Conservation (phyloP, 1,140 invertebrate genomes). For the Nasonia giraulti region DNA sequence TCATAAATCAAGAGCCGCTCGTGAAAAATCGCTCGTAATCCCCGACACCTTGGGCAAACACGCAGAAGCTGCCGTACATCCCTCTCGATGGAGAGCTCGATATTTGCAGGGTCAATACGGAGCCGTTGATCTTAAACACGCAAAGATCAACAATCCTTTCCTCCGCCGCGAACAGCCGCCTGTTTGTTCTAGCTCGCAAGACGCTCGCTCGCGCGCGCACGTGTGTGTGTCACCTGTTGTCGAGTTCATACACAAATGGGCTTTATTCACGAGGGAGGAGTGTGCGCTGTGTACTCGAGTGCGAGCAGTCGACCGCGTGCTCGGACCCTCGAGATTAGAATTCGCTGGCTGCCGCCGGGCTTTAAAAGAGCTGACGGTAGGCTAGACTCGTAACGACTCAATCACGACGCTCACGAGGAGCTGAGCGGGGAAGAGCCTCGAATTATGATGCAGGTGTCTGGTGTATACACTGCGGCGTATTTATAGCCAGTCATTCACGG, state of each 20-base stretch:
- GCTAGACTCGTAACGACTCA: too few species aligned
- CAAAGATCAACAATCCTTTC: constrained; percentile 29
- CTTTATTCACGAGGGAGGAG: constrained; percentile 23
- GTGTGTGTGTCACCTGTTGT: constrained; percentile 44
- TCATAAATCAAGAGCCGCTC: background rate
- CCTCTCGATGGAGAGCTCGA: constrained; percentile 10
- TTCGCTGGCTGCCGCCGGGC: background rate
- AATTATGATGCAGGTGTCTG: background rate
- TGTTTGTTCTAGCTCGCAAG: background rate
- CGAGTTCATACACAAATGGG: constrained; percentile 28
- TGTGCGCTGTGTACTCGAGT: background rate
- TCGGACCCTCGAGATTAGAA: constrained; percentile 30
- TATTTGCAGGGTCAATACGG: constrained; percentile 11
- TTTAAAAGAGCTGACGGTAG: background rate
- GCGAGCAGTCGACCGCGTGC: background rate
- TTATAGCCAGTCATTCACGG: constrained; percentile 7
- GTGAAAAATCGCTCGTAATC: background rate
- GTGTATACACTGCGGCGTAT: background rate
- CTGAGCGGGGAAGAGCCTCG: background rate
- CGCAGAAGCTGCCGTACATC: background rate
- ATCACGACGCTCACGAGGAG: background rate
- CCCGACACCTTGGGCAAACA: background rate
- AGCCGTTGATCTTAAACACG: constrained; percentile 17
- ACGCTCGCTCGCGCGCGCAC: too few species aligned
- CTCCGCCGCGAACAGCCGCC: background rate